A percentile compares a stretch with the other conserved stretches of the same genome.
Conservation (phyloP, 1,140 invertebrate genomes). For the Charaxes varanes region DNA sequence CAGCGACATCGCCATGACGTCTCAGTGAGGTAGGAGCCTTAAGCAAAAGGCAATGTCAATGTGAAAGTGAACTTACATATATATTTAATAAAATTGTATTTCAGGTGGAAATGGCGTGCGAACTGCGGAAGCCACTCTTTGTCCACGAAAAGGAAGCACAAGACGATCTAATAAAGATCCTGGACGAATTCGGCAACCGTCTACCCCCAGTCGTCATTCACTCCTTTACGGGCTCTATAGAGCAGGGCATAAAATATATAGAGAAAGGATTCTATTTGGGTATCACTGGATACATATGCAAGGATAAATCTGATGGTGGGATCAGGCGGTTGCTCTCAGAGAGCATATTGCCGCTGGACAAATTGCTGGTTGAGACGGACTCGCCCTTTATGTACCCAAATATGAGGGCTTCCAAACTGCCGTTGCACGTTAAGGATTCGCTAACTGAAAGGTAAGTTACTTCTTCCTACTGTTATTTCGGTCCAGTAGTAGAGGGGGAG, state of each 20-base stretch:
- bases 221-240: conserved; percentile 92
- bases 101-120: conserved; percentile 88
- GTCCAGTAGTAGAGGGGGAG: too few species aligned
- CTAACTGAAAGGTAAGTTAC: conserved; percentile 85
- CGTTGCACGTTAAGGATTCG: conserved; percentile 88
- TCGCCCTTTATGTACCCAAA: conserved; percentile 98
- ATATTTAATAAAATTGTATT: conserved; percentile 23
- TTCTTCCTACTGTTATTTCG: too few species aligned
- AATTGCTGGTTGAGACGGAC: conserved; percentile 92
- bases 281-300: conserved; percentile 88
- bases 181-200: conserved; percentile 73
- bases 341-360: conserved; percentile 86
- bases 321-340: conserved; percentile 89
- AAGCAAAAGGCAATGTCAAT: too few species aligned
- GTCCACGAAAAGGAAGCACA: conserved; percentile 95
- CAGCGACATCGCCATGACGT: too few species aligned
- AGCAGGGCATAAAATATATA: conserved; percentile 90
- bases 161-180: conserved; percentile 79
- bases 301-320: conserved; percentile 94
- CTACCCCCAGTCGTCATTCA: conserved; percentile 91
- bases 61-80: neutral
- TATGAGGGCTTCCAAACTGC: conserved; percentile 92
- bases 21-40: too few species aligned
- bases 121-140: conserved; percentile 91
- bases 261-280: conserved; percentile 86